Evolutionary conservation across 2,888 invertebrate species (phyloP), one percentile per base, ranked within the genome.

Genomic region (Crossocerus cetratus): DNA sequence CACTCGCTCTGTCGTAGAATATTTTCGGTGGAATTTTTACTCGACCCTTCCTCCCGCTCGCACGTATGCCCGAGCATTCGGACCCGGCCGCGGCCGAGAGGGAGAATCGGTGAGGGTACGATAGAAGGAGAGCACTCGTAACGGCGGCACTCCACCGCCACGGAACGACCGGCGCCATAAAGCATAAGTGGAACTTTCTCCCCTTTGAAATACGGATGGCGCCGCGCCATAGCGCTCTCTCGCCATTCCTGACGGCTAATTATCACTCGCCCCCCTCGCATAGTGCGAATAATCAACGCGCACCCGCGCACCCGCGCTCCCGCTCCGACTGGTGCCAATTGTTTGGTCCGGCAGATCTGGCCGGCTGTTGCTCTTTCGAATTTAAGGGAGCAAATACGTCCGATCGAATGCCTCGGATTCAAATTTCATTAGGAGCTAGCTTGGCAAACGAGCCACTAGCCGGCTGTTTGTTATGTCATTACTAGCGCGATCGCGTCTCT

Each of bases 21-120:
- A 87, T 88, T 87, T 88, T 86, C 80, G 84, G 83, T 68, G 83
- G 77, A 85, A 86, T 87, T 87, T 82, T 83, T 83, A 82, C 76
- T 80, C 49, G 21, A 65, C 63, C 66, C 73, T 77, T 76, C 32
- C 32, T 49, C 49, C 49, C 11, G 32, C 8, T 32, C 32, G 32
- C 32, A n/a, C n/a, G n/a, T n/a, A n/a, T n/a, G n/a, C n/a, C n/a
- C n/a, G n/a, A n/a, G n/a, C n/a, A 32, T 32, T 32, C 32, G 32
- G 32, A 8, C 32, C 11, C 11, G 8, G 8, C 32, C 32, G 11
- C 11, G 32, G 32, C 32, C 11, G 32, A 32, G 32, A 32, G 32
- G 32, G 32, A 11, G 8, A 32, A n/a, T n/a, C 11, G 32, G 32
- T 4, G 11, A 32, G 5, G 8, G 32, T 2, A 32, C 8, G 32